These are phyloP conservation scores for Acholoe squamosa DNA, from an alignment of 2,888 invertebrate species.

Conservation along the genomic window DNA sequence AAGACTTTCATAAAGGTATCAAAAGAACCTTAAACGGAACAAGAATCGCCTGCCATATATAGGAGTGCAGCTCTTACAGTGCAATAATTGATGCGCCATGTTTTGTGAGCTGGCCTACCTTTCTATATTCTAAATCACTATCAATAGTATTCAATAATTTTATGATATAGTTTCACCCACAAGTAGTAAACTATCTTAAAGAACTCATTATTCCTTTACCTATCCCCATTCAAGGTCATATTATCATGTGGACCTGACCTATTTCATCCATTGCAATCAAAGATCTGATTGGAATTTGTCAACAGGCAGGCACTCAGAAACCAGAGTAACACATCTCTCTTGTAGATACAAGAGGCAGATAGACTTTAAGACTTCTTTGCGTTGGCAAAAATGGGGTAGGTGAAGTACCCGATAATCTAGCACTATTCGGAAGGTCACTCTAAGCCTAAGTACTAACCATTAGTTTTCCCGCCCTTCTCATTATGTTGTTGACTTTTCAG, in stretches of 20 bases:
- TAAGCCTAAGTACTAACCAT: neutral
- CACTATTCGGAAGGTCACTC: neutral
- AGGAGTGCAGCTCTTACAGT: constrained; percentile 31
- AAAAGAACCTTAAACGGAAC: neutral
- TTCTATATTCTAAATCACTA: neutral
- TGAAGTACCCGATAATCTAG: neutral
- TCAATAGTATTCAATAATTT: neutral
- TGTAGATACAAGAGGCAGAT: no score
- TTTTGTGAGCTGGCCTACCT: neutral
- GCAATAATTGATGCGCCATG: neutral
- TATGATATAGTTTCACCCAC: neutral
- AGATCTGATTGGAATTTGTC: neutral
- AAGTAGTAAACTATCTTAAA: neutral
- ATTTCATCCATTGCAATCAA: no score
- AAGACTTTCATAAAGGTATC: neutral
- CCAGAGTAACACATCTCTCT: no score
- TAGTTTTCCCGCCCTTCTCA: neutral
- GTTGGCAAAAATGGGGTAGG: no score
- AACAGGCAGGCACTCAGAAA: neutral
- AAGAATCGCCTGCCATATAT: constrained; percentile 20
- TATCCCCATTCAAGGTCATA: no score
- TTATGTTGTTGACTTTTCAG: constrained; percentile 54
- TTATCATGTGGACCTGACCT: no score
- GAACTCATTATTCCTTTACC: no score
- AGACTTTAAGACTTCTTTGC: no score